A percentile compares a stretch with the other conserved stretches of the same genome.
Conservation (phyloP, 2,888 invertebrate genomes). For the Lordiphosa fenestrarum region DNA sequence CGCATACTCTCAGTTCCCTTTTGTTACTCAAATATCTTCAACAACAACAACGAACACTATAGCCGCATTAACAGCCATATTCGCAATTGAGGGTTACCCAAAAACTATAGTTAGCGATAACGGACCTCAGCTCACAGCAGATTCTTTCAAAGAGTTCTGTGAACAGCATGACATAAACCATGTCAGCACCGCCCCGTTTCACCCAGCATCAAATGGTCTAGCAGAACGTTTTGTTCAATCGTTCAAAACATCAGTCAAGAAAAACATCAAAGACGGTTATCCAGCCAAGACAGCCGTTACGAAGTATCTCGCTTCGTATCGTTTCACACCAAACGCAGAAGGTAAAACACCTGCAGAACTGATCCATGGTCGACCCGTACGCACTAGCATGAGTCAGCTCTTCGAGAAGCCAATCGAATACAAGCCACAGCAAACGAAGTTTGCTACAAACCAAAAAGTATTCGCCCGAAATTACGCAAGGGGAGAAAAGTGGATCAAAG, state of each 20-base stretch:
- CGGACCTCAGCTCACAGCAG: neutral
- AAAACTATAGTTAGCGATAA: conserved; percentile 1
- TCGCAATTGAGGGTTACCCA: neutral
- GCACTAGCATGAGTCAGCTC: neutral
- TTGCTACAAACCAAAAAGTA: no score
- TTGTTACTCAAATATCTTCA: no score
- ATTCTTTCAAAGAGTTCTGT: neutral
- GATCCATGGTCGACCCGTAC: no score
- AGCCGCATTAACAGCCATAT: neutral
- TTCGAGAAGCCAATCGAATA: neutral
- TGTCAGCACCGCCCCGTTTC: conserved; percentile 3
- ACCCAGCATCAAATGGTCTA: conserved; percentile 7
- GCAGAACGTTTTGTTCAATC: neutral
- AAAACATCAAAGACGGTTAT: neutral
- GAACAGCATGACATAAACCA: neutral
- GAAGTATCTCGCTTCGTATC: no score
- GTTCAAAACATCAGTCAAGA: no score
- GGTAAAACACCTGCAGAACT: conserved; percentile 2
- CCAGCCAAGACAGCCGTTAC: neutral
- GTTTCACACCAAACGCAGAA: neutral
- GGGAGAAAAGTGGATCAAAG: neutral
- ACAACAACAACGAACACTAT: no score
- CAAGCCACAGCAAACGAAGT: no score
- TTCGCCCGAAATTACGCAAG: no score
- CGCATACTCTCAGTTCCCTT: no score